Evolutionary conservation across 2,113 vertebrate species (phyloP).

Genomic region (Rhombomys opimus): DNA sequence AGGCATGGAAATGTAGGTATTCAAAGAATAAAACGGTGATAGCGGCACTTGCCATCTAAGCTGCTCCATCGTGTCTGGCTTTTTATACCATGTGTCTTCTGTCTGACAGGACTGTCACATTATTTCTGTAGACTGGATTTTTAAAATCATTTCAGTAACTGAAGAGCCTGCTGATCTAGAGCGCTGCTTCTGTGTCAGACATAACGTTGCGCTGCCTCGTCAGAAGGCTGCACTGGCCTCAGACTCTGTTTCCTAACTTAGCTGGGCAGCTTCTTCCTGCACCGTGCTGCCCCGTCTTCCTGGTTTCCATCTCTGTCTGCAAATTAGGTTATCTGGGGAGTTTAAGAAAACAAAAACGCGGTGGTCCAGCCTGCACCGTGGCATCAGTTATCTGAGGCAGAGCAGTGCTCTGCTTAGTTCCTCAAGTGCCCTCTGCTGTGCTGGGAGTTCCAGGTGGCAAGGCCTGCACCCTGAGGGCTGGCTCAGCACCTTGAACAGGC

Average conservation of each 20-base stretch:
- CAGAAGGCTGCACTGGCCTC: background rate
- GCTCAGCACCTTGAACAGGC: background rate
- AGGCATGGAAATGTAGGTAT: background rate
- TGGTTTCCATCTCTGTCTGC: background rate
- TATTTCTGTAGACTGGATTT: background rate
- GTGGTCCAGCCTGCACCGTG: background rate
- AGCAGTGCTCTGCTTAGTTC: background rate
- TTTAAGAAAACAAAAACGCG: background rate
- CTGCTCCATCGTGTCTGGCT: no score
- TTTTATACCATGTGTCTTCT: no score
- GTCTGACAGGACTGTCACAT: background rate
- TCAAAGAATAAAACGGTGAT: background rate
- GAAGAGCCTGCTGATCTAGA: background rate
- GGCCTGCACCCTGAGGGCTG: background rate
- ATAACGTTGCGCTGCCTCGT: background rate
- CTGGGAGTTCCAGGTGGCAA: background rate
- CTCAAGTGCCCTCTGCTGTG: background rate
- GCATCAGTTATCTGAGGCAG: background rate
- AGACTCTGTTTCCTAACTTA: background rate
- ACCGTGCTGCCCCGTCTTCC: background rate
- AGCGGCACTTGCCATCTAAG: no score
- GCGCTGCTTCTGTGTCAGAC: constrained; percentile 1
- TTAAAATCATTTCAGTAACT: background rate
- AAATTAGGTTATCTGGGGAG: background rate
- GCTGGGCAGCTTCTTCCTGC: background rate